Percentiles rank a stretch among this genome's conserved stretches.
phyloP scores from a whole-genome alignment of 2,113 vertebrate species.

The Paratilapia polleni region DNA sequence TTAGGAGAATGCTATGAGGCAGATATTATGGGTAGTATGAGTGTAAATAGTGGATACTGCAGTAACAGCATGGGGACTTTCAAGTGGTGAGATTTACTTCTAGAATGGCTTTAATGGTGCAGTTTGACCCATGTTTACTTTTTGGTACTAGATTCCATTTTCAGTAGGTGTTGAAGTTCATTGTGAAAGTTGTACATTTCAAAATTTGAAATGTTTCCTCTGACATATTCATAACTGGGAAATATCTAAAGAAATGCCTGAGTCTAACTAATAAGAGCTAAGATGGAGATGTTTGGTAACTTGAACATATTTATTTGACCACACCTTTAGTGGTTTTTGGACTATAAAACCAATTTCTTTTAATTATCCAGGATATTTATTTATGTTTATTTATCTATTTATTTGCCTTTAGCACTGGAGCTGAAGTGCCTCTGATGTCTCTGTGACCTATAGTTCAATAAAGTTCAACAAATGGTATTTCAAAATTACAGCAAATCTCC shows the following conservation, averaged over 20 bases:
- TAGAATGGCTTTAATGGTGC: no score
- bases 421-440: no score
- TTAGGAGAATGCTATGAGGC: no score
- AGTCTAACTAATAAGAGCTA: no score
- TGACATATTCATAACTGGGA: neutral
- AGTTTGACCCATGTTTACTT: no score
- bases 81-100: neutral
- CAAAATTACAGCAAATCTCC: neutral
- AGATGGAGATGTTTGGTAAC: no score
- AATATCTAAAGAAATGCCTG: neutral
- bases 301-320: no score
- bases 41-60: neutral
- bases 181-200: neutral
- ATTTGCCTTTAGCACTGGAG: no score
- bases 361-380: no score
- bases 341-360: no score
- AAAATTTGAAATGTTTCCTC: neutral
- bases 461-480: neutral
- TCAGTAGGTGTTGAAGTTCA: neutral
- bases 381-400: no score
- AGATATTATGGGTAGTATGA: neutral
- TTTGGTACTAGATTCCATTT: neutral
- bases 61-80: neutral
- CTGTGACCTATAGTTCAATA: neutral
- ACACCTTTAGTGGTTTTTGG: no score